Percentiles rank a stretch among this genome's conserved stretches.
Evolutionary conservation across 1,140 invertebrate species (phyloP).

Genomic region (Panagrolaimus sp.): DNA sequence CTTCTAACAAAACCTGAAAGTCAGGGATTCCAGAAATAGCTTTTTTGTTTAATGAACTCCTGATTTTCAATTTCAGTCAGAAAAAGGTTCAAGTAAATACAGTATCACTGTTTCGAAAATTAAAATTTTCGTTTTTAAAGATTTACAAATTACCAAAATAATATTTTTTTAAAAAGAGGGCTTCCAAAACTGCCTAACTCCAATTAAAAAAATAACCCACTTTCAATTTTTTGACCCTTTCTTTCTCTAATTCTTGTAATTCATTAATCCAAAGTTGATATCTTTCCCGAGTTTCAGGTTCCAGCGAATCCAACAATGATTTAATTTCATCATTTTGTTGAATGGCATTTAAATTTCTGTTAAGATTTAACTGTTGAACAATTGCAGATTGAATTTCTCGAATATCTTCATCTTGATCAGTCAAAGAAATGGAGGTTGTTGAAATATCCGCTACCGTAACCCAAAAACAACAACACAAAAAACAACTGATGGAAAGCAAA

Average conservation of each 20-base stretch:
- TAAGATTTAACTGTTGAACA: not conserved
- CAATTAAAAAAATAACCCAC: not conserved
- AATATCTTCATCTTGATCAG: not conserved
- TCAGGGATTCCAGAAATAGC: too few relatives aligned
- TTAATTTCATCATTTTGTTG: conserved; percentile 3
- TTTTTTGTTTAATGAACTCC: too few relatives aligned
- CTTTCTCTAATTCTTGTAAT: conserved; percentile 16
- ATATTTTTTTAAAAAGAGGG: too few relatives aligned
- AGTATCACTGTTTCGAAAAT: too few relatives aligned
- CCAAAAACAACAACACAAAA: not conserved
- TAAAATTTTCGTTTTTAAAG: too few relatives aligned
- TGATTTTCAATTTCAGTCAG: too few relatives aligned
- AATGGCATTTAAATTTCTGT: not conserved
- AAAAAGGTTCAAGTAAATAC: too few relatives aligned
- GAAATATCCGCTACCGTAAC: not conserved
- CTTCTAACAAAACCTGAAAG: too few relatives aligned
- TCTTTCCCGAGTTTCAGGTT: conserved; percentile 3
- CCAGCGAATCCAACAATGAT: not conserved
- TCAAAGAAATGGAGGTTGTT: not conserved
- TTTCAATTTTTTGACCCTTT: conserved; percentile 11
- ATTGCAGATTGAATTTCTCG: conserved; percentile 18
- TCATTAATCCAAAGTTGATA: conserved; percentile 18
- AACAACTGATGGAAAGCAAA: not conserved
- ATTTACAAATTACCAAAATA: too few relatives aligned
- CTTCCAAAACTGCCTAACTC: too few relatives aligned